Conservation (phyloP, 2,888 invertebrate species). For the Eristalinus sepulchralis region DNA sequence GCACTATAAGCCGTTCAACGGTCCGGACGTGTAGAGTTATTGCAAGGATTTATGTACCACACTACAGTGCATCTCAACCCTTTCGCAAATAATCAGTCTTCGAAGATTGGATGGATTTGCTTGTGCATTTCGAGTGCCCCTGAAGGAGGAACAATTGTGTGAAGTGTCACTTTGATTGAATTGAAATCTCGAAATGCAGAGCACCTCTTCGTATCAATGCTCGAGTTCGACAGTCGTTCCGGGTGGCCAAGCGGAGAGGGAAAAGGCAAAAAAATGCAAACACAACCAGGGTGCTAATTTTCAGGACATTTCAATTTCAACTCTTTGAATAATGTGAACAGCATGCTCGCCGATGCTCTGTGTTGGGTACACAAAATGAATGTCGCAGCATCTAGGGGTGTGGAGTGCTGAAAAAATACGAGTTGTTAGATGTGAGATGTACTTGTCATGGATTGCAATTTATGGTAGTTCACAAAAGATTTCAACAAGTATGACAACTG, state of each 20-base stretch:
- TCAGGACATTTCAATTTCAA: neutral
- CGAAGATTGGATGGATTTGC: slow-evolving; percentile 63
- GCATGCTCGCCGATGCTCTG: neutral
- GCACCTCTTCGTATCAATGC: slow-evolving; percentile 38
- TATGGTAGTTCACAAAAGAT: neutral
- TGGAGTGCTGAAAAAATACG: neutral
- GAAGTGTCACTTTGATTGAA: slow-evolving; percentile 70
- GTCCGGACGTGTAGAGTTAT: slow-evolving; percentile 45
- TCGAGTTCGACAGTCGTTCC: neutral
- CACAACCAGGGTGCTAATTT: neutral
- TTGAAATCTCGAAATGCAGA: slow-evolving; percentile 58
- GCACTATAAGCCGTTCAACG: slow-evolving; percentile 28
- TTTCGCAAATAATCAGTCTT: slow-evolving; percentile 60
- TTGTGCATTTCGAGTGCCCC: slow-evolving; percentile 50
- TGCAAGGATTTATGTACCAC: slow-evolving; percentile 52
- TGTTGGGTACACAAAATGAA: neutral
- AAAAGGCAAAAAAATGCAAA: neutral
- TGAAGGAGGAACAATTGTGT: slow-evolving; percentile 54
- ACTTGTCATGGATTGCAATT: neutral
- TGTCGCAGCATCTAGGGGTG: neutral
- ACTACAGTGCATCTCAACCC: slow-evolving; percentile 23
- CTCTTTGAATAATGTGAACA: neutral
- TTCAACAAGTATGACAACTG: neutral
- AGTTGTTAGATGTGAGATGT: neutral
- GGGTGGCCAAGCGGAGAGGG: neutral